Conservation (phyloP, 1,140 invertebrate genomes). For the Dryas iulia region DNA sequence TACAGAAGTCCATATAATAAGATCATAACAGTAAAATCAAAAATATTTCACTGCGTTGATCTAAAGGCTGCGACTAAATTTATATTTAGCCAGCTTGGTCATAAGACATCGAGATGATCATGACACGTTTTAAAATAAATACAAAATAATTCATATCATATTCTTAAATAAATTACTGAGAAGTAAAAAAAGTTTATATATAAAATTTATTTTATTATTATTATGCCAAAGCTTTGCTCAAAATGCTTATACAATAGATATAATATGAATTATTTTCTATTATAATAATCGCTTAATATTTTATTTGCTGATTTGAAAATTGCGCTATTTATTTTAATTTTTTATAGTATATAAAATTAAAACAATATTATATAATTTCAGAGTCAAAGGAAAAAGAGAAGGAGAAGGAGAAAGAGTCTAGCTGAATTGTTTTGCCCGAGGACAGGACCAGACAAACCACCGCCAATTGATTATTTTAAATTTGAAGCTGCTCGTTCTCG, state of each 20-base stretch:
- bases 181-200: no score
- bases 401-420: conserved; percentile 76
- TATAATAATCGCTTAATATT: not conserved
- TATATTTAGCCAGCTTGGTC: conserved; percentile 68
- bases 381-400: conserved; percentile 55
- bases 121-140: not conserved
- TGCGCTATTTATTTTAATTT: not conserved
- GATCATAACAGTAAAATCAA: no score
- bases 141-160: no score
- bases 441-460: conserved; percentile 76
- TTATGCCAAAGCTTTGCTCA: not conserved
- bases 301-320: not conserved
- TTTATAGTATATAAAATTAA: not conserved
- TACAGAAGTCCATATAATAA: no score
- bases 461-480: conserved; percentile 78
- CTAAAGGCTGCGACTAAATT: conserved; percentile 49
- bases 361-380: conserved; percentile 37
- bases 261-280: not conserved
- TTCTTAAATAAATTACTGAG: no score
- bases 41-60: no score
- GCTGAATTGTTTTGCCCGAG: conserved; percentile 71
- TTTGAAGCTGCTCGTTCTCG: conserved; percentile 57
- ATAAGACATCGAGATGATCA: conserved; percentile 50
- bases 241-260: not conserved
- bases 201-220: not conserved